A percentile compares a stretch with the other conserved stretches of the same genome.
phyloP scores from a whole-genome alignment of 2,797 vertebrate species.

The Acomys russatus region DNA sequence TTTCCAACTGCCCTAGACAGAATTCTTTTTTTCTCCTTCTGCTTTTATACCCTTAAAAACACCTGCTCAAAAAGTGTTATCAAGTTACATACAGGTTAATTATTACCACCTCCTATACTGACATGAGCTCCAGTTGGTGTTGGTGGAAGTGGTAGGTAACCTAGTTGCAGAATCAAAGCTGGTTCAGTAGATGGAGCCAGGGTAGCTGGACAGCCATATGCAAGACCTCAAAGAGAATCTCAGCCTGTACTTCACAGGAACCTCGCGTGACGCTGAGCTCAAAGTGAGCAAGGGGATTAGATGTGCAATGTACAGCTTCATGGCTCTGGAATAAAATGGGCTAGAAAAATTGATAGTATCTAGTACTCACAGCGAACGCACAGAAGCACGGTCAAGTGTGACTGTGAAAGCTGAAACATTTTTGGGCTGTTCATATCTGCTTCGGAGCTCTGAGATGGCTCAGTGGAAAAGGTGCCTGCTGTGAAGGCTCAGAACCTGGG shows the following conservation, averaged over 20 bases:
- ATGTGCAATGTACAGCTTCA: too few species aligned
- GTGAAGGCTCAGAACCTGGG: background rate
- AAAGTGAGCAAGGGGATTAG: background rate
- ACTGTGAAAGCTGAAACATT: background rate
- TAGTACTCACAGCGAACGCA: too few species aligned
- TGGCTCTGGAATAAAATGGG: background rate
- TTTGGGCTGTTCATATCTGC: background rate
- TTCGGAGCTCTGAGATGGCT: background rate
- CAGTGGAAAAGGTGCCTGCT: background rate
- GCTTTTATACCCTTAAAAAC: background rate
- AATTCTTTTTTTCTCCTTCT: background rate
- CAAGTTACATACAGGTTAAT: background rate
- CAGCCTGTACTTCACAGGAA: background rate
- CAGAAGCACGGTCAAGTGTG: background rate
- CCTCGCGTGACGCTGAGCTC: fast-evolving
- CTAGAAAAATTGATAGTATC: background rate
- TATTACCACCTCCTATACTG: background rate
- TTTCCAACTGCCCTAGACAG: background rate
- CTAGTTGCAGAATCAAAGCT: background rate
- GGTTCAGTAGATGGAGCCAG: background rate
- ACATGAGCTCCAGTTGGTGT: background rate
- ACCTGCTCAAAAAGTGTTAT: background rate
- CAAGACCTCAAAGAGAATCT: background rate
- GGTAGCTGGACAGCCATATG: background rate
- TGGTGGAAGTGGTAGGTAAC: background rate